phyloP scores from a whole-genome alignment of 2,113 vertebrate species.

The Paramormyrops kingsleyae region DNA sequence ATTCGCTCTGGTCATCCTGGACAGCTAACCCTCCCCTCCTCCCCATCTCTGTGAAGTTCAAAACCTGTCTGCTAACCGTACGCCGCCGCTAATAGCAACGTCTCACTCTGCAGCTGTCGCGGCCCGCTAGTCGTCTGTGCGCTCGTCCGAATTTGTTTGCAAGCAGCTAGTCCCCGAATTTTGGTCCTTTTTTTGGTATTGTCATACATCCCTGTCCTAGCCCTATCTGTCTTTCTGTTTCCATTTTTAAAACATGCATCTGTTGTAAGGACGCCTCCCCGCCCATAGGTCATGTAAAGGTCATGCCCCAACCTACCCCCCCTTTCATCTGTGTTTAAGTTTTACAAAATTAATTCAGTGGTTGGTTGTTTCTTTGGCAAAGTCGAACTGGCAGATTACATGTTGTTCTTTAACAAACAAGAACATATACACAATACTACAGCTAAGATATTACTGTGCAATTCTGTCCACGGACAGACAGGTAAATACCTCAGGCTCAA shows the following conservation, averaged over 20 bases:
- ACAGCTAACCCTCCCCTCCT: background rate
- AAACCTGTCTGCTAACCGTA: background rate
- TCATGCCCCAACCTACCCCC: background rate
- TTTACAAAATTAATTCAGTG: constrained; percentile 1
- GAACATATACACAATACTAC: background rate
- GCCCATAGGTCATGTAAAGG: background rate
- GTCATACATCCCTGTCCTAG: background rate
- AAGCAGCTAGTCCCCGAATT: background rate
- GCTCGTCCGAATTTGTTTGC: background rate
- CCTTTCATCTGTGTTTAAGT: background rate
- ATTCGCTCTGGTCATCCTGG: background rate
- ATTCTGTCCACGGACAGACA: background rate
- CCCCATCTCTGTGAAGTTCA: background rate
- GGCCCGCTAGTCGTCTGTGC: background rate
- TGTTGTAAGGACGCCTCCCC: background rate
- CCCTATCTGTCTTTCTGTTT: background rate
- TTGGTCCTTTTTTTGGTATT: background rate
- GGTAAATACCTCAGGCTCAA: background rate
- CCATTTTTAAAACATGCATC: background rate
- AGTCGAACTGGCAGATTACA: background rate
- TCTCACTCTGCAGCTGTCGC: background rate
- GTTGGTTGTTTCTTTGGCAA: background rate
- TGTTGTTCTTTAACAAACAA: background rate
- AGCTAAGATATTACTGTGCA: background rate
- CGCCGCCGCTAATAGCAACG: no score